Base-by-base conservation (phyloP, 2,113 vertebrate genomes). In the Vidua macroura region DNA sequence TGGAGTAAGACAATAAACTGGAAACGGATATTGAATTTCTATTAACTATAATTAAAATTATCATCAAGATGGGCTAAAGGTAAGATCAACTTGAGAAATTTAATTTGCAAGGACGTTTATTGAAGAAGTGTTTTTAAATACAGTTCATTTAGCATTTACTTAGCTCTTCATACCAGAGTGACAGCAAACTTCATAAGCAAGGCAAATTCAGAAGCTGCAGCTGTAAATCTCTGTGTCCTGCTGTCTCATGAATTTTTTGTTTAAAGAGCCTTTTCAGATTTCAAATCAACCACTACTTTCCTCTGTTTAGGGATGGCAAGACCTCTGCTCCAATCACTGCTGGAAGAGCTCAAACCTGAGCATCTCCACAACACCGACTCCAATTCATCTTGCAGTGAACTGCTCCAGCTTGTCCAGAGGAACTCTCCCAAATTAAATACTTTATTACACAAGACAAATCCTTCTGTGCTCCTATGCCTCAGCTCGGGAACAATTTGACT, bases 1-100 rank as follows among this genome's bases (percentile, higher is more conserved):
- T 67, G 56, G 23, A 59, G 48, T 52, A 86, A 88, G 76, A 96
- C 86, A 93, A 92, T 94, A 95, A 95, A 88, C 68, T 63, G 35
- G n/a, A 92, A 92, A 92, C 10, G 52, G 52, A 88, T 78, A 84
- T 7, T 56, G 72, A 72, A 81, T 70, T 93, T 93, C 88, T 96
- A 92, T 83, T 95, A 96, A 81, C 60, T 31, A 9, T 83, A 93
- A 96, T 94, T 94, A 96, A 93, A 96, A 94, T 68, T 70, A 94
- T 75, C 86, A 84, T 86, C 83, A 88, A 88, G 82, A 92, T 18
- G 31, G 85, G 72, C 69, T 92, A 83, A 88, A 94, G 88, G 94
- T 95, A 96, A 93, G 60, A 94, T 83, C 73, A 86, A 78, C 64
- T 88, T 55, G 79, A 67, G 69, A 88, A 93, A 95, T 94, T 68